phyloP scores from a whole-genome alignment of 2,113 vertebrate species.

The Limnothrissa miodon region DNA sequence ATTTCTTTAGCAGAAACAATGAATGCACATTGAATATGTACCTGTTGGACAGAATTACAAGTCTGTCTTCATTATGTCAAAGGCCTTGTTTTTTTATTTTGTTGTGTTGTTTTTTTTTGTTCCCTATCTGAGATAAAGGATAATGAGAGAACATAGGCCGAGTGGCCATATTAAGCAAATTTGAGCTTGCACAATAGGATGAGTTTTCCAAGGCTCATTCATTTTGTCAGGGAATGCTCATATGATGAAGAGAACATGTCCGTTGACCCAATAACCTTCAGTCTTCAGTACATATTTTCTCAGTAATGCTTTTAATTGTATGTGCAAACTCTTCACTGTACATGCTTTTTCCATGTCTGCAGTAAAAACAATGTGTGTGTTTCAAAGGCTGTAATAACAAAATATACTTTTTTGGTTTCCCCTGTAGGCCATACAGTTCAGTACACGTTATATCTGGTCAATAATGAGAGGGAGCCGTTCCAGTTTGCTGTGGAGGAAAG shows the following conservation, averaged over 20 bases:
- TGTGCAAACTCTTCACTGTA: neutral
- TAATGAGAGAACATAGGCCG: too few species aligned
- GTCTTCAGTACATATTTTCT: neutral
- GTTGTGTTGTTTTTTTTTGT: too few species aligned
- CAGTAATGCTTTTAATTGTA: neutral
- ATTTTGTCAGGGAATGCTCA: too few species aligned
- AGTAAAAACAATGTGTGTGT: neutral
- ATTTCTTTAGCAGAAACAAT: too few species aligned
- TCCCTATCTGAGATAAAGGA: too few species aligned
- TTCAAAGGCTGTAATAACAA: neutral
- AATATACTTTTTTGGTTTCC: neutral
- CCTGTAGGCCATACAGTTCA: conserved; percentile 67
- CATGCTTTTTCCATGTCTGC: neutral
- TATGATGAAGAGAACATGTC: neutral
- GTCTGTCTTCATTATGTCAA: too few species aligned
- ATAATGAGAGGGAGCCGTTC: conserved; percentile 73
- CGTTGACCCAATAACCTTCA: too few species aligned
- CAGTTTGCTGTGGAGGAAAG: conserved; percentile 72
- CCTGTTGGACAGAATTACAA: too few species aligned
- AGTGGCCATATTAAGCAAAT: too few species aligned
- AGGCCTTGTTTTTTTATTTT: too few species aligned
- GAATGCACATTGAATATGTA: too few species aligned
- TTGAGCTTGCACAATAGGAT: too few species aligned
- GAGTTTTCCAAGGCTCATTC: neutral
- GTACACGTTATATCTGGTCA: conserved; percentile 73